Evolutionary conservation across 2,888 invertebrate genomes (phyloP).

Genomic region (Sinelater perroti): DNA sequence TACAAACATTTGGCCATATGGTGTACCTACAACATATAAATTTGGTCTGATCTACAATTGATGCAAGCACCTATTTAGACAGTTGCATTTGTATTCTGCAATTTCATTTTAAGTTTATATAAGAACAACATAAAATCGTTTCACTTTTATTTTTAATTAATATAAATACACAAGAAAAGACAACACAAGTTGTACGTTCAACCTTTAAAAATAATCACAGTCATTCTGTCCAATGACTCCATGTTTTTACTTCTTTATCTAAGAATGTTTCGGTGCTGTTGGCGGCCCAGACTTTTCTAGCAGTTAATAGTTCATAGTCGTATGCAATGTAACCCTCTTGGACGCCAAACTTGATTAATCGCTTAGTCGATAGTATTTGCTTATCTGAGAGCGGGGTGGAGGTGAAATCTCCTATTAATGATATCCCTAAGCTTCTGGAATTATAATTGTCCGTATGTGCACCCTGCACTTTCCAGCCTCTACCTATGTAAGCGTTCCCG

Average conservation of each 20-base stretch:
- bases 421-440: conserved; percentile 73
- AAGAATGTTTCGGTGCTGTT: conserved; percentile 75
- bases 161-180: too few relatives aligned
- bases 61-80: too few relatives aligned
- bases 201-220: too few relatives aligned
- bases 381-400: conserved; percentile 62
- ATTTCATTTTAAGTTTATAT: too few relatives aligned
- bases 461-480: conserved; percentile 78
- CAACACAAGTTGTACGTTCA: too few relatives aligned
- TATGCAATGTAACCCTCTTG: conserved; percentile 66
- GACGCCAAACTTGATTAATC: conserved; percentile 71
- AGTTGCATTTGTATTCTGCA: too few relatives aligned
- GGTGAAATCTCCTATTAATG: conserved; percentile 77
- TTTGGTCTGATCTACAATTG: too few relatives aligned
- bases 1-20: too few relatives aligned
- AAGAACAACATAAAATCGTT: too few relatives aligned
- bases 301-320: conserved; percentile 74
- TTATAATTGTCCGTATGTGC: conserved; percentile 77
- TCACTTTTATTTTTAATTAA: too few relatives aligned
- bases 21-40: too few relatives aligned
- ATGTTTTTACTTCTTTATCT: conserved; percentile 70
- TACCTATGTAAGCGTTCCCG: conserved; percentile 77
- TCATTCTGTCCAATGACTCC: conserved; percentile 70
- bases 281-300: conserved; percentile 72
- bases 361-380: conserved; percentile 69